A percentile compares a stretch with the other conserved stretches of the same genome.
Conservation (phyloP, 2,888 invertebrate genomes). For the Scaptomyza cyrtandrae region DNA sequence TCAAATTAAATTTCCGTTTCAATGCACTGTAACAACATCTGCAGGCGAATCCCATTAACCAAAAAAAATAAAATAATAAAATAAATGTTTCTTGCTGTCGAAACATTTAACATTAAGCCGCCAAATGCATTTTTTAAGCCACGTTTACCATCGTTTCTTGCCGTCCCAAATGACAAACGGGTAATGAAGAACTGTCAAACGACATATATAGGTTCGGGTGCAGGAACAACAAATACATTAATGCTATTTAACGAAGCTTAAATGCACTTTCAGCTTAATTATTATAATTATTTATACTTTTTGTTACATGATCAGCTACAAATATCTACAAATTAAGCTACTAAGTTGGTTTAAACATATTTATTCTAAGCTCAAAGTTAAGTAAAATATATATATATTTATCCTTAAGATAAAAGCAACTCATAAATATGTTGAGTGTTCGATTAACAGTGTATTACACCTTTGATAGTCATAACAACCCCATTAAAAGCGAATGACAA, state of each 20-base stretch:
- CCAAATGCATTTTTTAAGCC: conserved; percentile 47
- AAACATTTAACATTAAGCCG: conserved; percentile 30
- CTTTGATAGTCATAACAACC: not conserved
- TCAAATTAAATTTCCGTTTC: conserved; percentile 77
- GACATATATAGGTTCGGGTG: not conserved
- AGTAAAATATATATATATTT: no score
- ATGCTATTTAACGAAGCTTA: not conserved
- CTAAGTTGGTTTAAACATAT: no score
- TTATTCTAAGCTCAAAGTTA: no score
- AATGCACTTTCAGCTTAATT: conserved; percentile 26
- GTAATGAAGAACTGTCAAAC: conserved; percentile 66
- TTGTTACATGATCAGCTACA: no score
- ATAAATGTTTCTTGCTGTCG: conserved; percentile 7
- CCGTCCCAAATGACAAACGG: conserved; percentile 39
- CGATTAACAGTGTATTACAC: not conserved
- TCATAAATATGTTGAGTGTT: not conserved
- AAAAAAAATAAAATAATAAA: not conserved
- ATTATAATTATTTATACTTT: no score
- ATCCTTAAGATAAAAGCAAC: no score
- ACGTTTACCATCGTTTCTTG: conserved; percentile 18
- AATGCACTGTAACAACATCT: conserved; percentile 50
- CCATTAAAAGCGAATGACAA: conserved; percentile 15
- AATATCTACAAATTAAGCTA: no score
- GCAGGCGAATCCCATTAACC: conserved; percentile 41
- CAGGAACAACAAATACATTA: conserved; percentile 10